Conservation (phyloP, 2,888 invertebrate genomes). For the Hypomecis atomaria region DNA sequence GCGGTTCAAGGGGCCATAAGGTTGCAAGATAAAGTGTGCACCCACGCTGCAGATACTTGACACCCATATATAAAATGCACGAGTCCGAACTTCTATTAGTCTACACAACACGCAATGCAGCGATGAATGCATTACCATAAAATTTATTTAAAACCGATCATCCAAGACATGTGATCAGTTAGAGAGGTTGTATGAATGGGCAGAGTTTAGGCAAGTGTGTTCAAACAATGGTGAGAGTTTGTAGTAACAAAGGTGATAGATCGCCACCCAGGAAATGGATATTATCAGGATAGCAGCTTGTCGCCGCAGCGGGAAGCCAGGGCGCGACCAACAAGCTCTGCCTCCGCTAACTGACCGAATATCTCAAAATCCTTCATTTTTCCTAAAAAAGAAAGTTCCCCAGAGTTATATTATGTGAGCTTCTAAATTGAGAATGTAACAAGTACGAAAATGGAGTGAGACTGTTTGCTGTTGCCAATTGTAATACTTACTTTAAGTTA, state of each 20-base stretch:
- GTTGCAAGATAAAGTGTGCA: conserved; percentile 54
- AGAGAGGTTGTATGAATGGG: conserved; percentile 37
- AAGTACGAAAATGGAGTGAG: conserved; percentile 38
- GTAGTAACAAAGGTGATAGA: conserved; percentile 59
- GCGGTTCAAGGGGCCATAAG: conserved; percentile 38
- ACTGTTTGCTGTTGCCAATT: conserved; percentile 44
- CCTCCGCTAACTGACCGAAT: conserved; percentile 2
- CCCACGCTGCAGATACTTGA: conserved; percentile 70
- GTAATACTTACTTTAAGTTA: conserved; percentile 41
- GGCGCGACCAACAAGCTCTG: conserved; percentile 29
- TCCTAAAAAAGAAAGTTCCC: conserved; percentile 13
- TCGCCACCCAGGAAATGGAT: conserved; percentile 70
- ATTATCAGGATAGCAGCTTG: conserved; percentile 58
- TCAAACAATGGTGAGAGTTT: conserved; percentile 71
- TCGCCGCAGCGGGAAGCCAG: conserved; percentile 61
- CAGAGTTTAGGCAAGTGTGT: conserved; percentile 38
- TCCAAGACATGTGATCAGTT: conserved; percentile 41
- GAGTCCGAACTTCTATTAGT: conserved; percentile 61
- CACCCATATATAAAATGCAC: conserved; percentile 59
- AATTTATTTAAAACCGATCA: conserved; percentile 65
- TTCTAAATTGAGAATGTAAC: conserved; percentile 24
- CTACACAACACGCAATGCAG: conserved; percentile 61
- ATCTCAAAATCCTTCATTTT: conserved; percentile 21
- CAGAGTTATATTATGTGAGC: conserved; percentile 16
- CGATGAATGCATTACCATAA: conserved; percentile 71